phyloP scores from a whole-genome alignment of 2,888 invertebrate genomes.

The Galeruca laticollis region DNA sequence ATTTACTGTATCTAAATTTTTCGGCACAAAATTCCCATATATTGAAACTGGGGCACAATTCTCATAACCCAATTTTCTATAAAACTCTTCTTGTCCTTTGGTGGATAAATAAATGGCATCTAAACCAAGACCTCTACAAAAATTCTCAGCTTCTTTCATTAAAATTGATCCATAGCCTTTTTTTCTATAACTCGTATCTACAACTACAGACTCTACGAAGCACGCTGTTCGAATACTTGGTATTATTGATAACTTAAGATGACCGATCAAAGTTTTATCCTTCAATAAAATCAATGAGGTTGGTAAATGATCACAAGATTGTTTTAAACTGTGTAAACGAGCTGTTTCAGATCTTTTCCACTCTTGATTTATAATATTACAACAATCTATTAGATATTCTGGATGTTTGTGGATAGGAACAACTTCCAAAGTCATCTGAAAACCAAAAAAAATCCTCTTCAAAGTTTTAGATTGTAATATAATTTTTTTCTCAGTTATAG shows the following conservation, averaged over 20 bases:
- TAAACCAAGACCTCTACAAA: constrained; percentile 75
- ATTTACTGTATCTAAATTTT: constrained; percentile 31
- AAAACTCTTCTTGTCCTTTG: constrained; percentile 81
- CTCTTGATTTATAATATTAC: constrained; percentile 84
- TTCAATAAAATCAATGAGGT: constrained; percentile 78
- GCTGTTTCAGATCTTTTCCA: constrained; percentile 88
- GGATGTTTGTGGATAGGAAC: constrained; percentile 80
- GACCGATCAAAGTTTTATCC: constrained; percentile 75
- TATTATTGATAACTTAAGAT: constrained; percentile 82
- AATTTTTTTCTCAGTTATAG: too few relatives aligned
- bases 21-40: constrained; percentile 69
- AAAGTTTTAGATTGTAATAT: too few relatives aligned
- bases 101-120: constrained; percentile 71
- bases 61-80: constrained; percentile 79
- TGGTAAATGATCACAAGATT: constrained; percentile 80
- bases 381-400: constrained; percentile 78
- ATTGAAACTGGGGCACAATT: constrained; percentile 78
- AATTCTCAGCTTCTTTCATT: constrained; percentile 81
- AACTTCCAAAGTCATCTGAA: constrained; percentile 64
- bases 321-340: constrained; percentile 79
- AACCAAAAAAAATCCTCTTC: neutral
- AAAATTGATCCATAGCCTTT: constrained; percentile 82
- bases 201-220: constrained; percentile 86
- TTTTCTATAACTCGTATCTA: constrained; percentile 77
- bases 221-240: constrained; percentile 78